phyloP scores from a whole-genome alignment of 2,113 vertebrate species.

The Chlorocebus sabaeus region DNA sequence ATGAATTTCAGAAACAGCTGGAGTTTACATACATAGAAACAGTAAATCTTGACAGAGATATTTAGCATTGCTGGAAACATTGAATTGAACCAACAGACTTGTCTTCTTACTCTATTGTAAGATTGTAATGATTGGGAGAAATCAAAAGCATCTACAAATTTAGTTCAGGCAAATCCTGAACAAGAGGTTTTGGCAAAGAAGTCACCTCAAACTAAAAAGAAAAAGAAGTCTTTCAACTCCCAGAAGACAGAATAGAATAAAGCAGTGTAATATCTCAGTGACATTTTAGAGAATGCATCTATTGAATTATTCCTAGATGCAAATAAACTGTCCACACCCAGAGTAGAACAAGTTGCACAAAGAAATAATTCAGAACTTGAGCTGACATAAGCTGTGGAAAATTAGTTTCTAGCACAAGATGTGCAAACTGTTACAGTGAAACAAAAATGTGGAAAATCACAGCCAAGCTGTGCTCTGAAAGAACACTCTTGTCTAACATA shows the following conservation, averaged over 20 bases:
- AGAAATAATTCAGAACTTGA: slow-evolving; percentile 62
- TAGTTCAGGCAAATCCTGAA: slow-evolving; percentile 65
- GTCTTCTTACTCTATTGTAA: too few relatives aligned
- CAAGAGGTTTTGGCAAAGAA: slow-evolving; percentile 72
- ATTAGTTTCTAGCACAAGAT: slow-evolving; percentile 68
- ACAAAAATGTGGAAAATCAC: slow-evolving; percentile 69
- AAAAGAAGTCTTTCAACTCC: slow-evolving; percentile 39
- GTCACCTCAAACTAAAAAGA: slow-evolving; percentile 76
- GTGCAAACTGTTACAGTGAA: slow-evolving; percentile 68
- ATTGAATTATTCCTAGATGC: slow-evolving; percentile 75
- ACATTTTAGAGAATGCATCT: slow-evolving; percentile 58
- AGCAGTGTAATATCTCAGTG: slow-evolving; percentile 36
- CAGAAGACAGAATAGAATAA: slow-evolving; percentile 67
- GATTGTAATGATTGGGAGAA: too few relatives aligned
- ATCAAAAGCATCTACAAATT: not conserved
- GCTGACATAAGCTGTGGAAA: slow-evolving; percentile 50
- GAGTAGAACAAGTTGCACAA: slow-evolving; percentile 73
- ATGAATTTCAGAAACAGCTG: slow-evolving; percentile 93
- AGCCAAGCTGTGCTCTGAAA: slow-evolving; percentile 67
- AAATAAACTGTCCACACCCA: slow-evolving; percentile 71
- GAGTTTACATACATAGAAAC: slow-evolving; percentile 95
- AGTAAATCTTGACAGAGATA: slow-evolving; percentile 90
- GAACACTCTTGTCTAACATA: slow-evolving; percentile 67
- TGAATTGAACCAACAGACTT: too few relatives aligned
- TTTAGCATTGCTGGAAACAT: too few relatives aligned